Evolutionary conservation across 2,797 vertebrate genomes (phyloP).

Genomic region (Crenichthys baileyi): DNA sequence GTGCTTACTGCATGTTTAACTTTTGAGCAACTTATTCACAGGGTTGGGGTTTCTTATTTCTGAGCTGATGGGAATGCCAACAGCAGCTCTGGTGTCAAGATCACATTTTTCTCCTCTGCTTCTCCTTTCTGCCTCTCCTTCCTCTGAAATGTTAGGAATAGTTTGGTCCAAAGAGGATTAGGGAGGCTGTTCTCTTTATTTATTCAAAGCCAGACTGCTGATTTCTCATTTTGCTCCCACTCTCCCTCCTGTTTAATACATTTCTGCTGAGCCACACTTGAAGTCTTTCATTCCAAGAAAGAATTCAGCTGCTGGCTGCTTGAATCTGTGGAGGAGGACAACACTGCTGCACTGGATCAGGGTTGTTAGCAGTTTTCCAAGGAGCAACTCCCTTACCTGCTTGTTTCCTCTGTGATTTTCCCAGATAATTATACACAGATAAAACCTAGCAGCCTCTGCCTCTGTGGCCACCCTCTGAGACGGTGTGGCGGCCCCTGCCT

Average conservation of each 20-base stretch:
- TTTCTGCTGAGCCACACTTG: slow-evolving; percentile 50
- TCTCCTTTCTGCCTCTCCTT: too few relatives aligned
- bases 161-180: slow-evolving; percentile 31
- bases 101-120: slow-evolving; percentile 17
- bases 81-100: slow-evolving; percentile 18
- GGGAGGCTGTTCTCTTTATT: slow-evolving; percentile 30
- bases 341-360: slow-evolving; percentile 40
- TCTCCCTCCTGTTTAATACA: slow-evolving; percentile 23
- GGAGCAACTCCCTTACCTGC: slow-evolving; percentile 38
- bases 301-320: slow-evolving; percentile 28
- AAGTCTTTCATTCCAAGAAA: slow-evolving; percentile 47
- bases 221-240: slow-evolving; percentile 33
- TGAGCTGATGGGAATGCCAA: slow-evolving; percentile 4
- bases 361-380: slow-evolving; percentile 44
- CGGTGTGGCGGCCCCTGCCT: slow-evolving; percentile 16
- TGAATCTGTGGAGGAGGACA: slow-evolving; percentile 22
- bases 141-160: slow-evolving; percentile 23
- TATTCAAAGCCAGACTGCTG: slow-evolving; percentile 23
- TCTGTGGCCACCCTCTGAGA: slow-evolving; percentile 21
- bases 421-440: slow-evolving; percentile 16
- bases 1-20: not conserved
- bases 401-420: slow-evolving; percentile 11
- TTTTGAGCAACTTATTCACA: not conserved
- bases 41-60: not conserved
- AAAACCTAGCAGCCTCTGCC: slow-evolving; percentile 15